A percentile compares a stretch with the other conserved stretches of the same genome.
Evolutionary conservation across 2,888 invertebrate species (phyloP).

Genomic region (Petrophora chlorosata): DNA sequence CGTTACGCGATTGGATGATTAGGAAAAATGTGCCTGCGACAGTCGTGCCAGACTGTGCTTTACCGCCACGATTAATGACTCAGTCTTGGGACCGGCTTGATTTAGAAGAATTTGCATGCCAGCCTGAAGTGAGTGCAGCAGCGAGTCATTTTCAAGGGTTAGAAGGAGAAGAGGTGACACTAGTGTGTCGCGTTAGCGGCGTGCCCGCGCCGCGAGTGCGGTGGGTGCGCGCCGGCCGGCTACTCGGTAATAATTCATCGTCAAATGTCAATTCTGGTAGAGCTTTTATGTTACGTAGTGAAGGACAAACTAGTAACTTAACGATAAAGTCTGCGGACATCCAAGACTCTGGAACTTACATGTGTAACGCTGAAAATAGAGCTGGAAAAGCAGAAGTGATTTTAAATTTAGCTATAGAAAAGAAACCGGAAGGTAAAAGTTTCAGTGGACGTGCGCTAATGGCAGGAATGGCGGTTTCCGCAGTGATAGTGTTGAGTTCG

Average conservation of each 20-base stretch:
- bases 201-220: conserved; percentile 89
- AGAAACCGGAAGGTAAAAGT: conserved; percentile 84
- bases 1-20: conserved; percentile 91
- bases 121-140: conserved; percentile 86
- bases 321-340: conserved; percentile 88
- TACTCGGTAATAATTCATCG: conserved; percentile 84
- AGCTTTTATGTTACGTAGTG: conserved; percentile 86
- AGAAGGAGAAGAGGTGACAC: conserved; percentile 89
- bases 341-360: conserved; percentile 90
- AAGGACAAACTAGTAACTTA: conserved; percentile 88
- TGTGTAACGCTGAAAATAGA: conserved; percentile 91
- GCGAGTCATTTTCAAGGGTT: conserved; percentile 85
- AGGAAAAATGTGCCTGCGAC: conserved; percentile 89
- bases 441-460: conserved; percentile 85
- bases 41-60: conserved; percentile 86
- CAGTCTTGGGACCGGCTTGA: conserved; percentile 90
- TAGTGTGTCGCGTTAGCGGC: conserved; percentile 88
- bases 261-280: conserved; percentile 78
- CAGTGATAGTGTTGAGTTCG: conserved; percentile 86
- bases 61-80: conserved; percentile 85
- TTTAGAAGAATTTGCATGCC: conserved; percentile 91
- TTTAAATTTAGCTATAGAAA: conserved; percentile 88
- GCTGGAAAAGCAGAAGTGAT: conserved; percentile 90
- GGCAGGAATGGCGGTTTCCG: conserved; percentile 88
- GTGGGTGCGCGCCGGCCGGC: conserved; percentile 88